These are phyloP conservation scores for Drosophila infuscata DNA, from an alignment of 2,888 invertebrate genomes.

Conservation along the genomic window DNA sequence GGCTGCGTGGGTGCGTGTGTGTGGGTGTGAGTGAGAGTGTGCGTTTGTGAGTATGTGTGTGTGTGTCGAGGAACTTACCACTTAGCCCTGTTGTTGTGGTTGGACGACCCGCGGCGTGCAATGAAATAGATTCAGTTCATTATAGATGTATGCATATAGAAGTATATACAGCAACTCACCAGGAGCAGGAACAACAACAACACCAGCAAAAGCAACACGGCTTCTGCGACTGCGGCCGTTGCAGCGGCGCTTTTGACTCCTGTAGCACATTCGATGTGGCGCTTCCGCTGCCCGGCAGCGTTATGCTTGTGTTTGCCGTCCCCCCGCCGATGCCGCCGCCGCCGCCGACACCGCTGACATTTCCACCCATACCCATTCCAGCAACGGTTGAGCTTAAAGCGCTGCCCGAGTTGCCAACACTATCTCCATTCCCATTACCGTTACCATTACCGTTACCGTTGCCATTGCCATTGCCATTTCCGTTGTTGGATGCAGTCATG, in stretches of 20 bases:
- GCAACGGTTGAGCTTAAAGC: constrained; percentile 65
- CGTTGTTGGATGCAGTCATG: constrained; percentile 83
- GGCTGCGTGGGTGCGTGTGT: constrained; percentile 42
- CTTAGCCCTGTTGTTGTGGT: constrained; percentile 82
- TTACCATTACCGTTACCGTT: constrained; percentile 51
- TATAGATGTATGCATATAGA: constrained; percentile 3
- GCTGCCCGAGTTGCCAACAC: constrained; percentile 80
- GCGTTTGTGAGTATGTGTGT: constrained; percentile 7
- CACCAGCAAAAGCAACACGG: constrained; percentile 90
- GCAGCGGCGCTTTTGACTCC: constrained; percentile 82
- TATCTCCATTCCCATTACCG: constrained; percentile 57
- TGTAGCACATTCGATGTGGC: constrained; percentile 80
- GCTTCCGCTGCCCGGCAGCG: constrained; percentile 54
- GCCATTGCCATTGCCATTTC: constrained; percentile 74
- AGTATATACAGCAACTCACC: constrained; percentile 85
- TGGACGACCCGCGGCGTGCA: constrained; percentile 48
- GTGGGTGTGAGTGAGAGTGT: constrained; percentile 7
- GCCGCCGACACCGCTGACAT: constrained; percentile 58
- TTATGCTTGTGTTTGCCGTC: constrained; percentile 65
- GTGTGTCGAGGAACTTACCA: constrained; percentile 81
- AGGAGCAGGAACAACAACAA: constrained; percentile 90
- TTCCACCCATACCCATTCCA: constrained; percentile 2
- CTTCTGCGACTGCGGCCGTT: constrained; percentile 86
- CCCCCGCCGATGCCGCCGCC: constrained; percentile 66
- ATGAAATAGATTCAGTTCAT: constrained; percentile 40